These are phyloP conservation scores for Suncus etruscus DNA, from an alignment of 2,113 vertebrate species.

Conservation along the genomic window DNA sequence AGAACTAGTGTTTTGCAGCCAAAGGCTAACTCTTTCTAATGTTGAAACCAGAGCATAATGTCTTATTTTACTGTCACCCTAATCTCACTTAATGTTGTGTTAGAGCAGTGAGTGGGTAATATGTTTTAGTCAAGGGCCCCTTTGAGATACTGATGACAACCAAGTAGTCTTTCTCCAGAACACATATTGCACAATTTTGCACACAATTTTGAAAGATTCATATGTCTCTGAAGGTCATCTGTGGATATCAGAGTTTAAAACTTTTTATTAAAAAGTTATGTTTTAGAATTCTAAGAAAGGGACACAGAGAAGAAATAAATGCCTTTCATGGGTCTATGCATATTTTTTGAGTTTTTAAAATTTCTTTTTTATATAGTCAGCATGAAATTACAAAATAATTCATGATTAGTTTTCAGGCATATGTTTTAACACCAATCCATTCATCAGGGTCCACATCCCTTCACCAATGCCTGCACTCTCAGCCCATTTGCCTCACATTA, in stretches of 20 bases:
- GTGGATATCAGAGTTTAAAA: not conserved
- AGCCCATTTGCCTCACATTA: no score
- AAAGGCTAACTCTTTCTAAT: not conserved
- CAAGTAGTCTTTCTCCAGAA: not conserved
- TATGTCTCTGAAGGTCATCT: conserved; percentile 21
- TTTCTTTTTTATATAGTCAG: no score
- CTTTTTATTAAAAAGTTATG: not conserved
- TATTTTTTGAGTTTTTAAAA: not conserved
- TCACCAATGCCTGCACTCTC: no score
- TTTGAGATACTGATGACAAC: conserved; percentile 39
- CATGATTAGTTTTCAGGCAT: no score
- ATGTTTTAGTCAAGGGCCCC: not conserved
- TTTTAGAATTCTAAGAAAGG: not conserved
- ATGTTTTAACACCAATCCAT: no score
- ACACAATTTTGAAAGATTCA: not conserved
- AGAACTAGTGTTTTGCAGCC: not conserved
- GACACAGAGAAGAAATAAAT: not conserved
- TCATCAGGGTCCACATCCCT: no score
- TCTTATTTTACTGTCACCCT: conserved; percentile 3
- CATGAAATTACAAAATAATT: no score
- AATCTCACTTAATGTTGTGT: not conserved
- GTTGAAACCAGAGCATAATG: conserved; percentile 2
- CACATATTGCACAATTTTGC: not conserved
- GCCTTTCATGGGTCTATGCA: not conserved
- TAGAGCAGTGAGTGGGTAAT: not conserved